Evolutionary conservation across 2,113 vertebrate species (phyloP), one percentile per base, ranked within the genome.

Genomic region (Scalopus aquaticus): DNA sequence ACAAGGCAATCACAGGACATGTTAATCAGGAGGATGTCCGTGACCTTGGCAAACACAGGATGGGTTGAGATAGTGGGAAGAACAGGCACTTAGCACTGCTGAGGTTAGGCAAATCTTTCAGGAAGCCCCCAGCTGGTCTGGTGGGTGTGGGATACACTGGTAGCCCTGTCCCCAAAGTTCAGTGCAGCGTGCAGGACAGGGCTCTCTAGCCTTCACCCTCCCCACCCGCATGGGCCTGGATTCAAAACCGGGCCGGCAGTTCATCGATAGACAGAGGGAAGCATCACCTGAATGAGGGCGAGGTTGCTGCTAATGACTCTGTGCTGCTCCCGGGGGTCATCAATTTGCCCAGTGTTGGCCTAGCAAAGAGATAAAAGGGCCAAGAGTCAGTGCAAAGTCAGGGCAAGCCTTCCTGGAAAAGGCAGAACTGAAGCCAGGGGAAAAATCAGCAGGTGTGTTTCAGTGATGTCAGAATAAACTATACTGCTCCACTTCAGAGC

Each of bases 281-380:
- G 22, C 94, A 95, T 96, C 94, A 99, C 99, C 99, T 99, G 99
- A 77, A 99, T 99, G 28, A 99, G 98, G 3, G 99, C 99, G 82
- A 99, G 98, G 97, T 99, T 99, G 96, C 99, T 99, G 96, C 98
- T 98, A 70, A 99, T 98, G 97, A 99, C 96, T 97, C 97, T 98
- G 98, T 98, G 98, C 74, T 99, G 98, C 96, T 99, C 99, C 60
- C 96, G 98, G 16, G 98, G 97, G 94, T 99, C 98, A 72, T 99
- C 99, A 78, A 99, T 98, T 97, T 99, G 99, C 65, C 99, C 99
- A 0, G 98, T 98, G 96, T 99, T 99, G 96, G 99, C 99, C 99
- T 99, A 83, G 46, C 28, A 94, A 20, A 51, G 91, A 97, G 67
- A 97, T 37, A 95, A 65, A 96, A n/a, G 67, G 42, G n/a, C 19